Percentiles rank a stretch among this genome's conserved stretches.
phyloP scores from a whole-genome alignment of 2,888 invertebrate species.

The Stenolophus ochropezus region DNA sequence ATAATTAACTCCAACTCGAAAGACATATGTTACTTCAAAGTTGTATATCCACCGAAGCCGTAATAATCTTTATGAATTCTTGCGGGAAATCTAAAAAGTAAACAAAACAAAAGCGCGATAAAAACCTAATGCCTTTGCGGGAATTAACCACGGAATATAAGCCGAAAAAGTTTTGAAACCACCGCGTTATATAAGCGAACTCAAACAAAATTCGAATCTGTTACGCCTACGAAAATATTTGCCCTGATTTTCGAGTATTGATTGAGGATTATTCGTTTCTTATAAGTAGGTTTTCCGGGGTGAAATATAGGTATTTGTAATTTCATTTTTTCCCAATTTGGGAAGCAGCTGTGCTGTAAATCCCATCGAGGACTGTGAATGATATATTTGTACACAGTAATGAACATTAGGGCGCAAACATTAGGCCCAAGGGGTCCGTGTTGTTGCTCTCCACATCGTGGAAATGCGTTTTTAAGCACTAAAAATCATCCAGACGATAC shows the following conservation, averaged over 20 bases:
- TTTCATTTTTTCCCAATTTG: slow-evolving; percentile 14
- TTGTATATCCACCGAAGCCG: neutral
- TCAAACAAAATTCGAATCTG: slow-evolving; percentile 9
- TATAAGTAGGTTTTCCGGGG: neutral
- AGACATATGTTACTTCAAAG: neutral
- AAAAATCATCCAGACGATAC: slow-evolving; percentile 13
- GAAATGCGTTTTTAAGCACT: slow-evolving; percentile 14
- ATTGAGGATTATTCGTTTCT: slow-evolving; percentile 22
- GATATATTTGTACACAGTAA: slow-evolving; percentile 15
- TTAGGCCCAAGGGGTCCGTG: neutral
- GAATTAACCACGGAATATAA: neutral
- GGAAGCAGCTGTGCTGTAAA: neutral
- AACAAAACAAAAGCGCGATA: neutral
- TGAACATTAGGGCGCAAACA: neutral
- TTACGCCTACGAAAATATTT: slow-evolving; percentile 7
- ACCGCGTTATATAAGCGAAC: slow-evolving; percentile 7
- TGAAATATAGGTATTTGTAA: slow-evolving; percentile 15
- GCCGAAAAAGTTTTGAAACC: neutral
- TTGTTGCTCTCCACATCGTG: neutral
- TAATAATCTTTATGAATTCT: neutral
- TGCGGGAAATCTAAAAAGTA: neutral
- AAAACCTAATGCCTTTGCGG: neutral
- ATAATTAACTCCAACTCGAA: neutral
- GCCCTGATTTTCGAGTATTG: slow-evolving; percentile 17
- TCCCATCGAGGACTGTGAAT: neutral